Base-by-base conservation (phyloP, 2,113 vertebrate genomes). In the Onychostruthus taczanowskii region DNA sequence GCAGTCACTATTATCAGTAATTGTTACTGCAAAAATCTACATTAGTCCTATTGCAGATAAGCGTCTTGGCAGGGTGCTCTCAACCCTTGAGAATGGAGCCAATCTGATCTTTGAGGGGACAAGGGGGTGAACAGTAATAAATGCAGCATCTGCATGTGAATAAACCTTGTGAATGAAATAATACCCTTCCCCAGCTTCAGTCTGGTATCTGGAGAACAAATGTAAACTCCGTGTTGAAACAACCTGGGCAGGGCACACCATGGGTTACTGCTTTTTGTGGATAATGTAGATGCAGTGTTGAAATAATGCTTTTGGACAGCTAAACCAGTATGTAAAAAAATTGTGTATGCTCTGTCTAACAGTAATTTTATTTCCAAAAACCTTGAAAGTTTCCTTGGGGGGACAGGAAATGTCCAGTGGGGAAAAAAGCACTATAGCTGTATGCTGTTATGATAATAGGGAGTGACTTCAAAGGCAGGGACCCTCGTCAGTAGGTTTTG, bases 251-350 rank as follows among this genome's bases (percentile, higher is more conserved):
- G 56, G 44, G 64, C 66, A 56, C 0, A 0, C 16, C 41, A 30
- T 3, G 76, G 53, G n/a, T 92, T 92, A 50, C 69, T 64, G 75
- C 64, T 75, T 56, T 78, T 27, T 77, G 85, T 58, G 77, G 61
- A 3, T 87, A 89, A 75, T 63, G 26, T 30, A 78, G 93, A 89
- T 52, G n/a, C 58, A 91, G 53, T 39, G n/a, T 31, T 93, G 78
- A 80, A 86, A 39, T 78, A 88, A 94, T 82, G 70, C 14, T 78
- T 89, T 92, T 76, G 46, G 90, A 87, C 93, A 94, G 83, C 74
- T 78, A 55, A 84, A 90, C 53, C 59, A 64, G 83, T 33, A 47
- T 28, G 46, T 89, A 75, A 84, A 79, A 90, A 90, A 77, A 19
- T 20, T 58, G 15, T 73, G 41, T 68, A 63, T 86, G 59, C 82